These are phyloP conservation scores for Nothobranchius furzeri DNA, from an alignment of 2,113 vertebrate species.

Conservation along the genomic window DNA sequence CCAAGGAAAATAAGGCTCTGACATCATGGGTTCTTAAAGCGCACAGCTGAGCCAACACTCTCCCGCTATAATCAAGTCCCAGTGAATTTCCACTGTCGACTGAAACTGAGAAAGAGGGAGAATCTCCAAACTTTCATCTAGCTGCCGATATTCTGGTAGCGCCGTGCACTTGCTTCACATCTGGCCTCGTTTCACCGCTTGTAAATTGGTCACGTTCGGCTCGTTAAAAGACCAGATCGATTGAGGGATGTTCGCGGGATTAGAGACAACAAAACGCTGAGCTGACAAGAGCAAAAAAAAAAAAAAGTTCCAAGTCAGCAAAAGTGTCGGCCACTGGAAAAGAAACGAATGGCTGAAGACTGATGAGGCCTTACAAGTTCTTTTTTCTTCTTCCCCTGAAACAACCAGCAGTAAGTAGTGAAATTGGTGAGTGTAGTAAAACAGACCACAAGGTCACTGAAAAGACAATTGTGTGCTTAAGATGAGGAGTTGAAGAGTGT, in stretches of 20 bases:
- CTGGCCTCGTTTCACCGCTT: slow-evolving; percentile 29
- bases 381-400: slow-evolving; percentile 50
- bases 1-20: slow-evolving; percentile 85
- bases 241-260: slow-evolving; percentile 4
- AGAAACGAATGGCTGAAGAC: slow-evolving; percentile 36
- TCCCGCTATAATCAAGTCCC: slow-evolving; percentile 81
- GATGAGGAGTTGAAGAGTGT: slow-evolving; percentile 73
- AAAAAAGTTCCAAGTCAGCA: slow-evolving; percentile 27
- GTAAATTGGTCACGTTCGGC: slow-evolving; percentile 27
- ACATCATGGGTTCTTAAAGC: slow-evolving; percentile 85
- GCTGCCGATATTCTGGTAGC: slow-evolving; percentile 19
- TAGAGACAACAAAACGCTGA: slow-evolving; percentile 27
- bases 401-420: slow-evolving; percentile 69
- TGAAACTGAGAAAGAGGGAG: slow-evolving; percentile 64
- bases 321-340: slow-evolving; percentile 50
- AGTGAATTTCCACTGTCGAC: slow-evolving; percentile 84
- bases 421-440: slow-evolving; percentile 71
- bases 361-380: slow-evolving; percentile 56
- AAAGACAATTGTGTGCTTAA: slow-evolving; percentile 80
- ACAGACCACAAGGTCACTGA: slow-evolving; percentile 78
- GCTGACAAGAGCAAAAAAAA: slow-evolving; percentile 17
- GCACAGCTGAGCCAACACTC: slow-evolving; percentile 81
- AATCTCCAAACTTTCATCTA: slow-evolving; percentile 54
- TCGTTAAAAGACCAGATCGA: slow-evolving; percentile 11
- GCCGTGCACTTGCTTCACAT: slow-evolving; percentile 40